phyloP scores from a whole-genome alignment of 2,797 vertebrate species.

The Fundulus diaphanus region DNA sequence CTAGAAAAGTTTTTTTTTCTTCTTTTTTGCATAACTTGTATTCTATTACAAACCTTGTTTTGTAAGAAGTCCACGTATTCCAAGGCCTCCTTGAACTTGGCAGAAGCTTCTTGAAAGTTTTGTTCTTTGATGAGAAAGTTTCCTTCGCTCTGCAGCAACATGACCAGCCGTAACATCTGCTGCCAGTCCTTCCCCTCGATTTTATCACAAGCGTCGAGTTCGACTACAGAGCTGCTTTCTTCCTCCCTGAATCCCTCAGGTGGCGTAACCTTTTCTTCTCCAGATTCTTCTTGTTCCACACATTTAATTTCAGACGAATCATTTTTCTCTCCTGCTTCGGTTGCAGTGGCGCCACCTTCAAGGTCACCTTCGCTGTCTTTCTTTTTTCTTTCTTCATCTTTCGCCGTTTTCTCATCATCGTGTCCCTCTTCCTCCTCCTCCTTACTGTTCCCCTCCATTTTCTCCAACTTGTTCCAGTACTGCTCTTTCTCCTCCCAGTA shows the following conservation, averaged over 20 bases:
- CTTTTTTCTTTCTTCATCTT: neutral
- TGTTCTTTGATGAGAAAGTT: slow-evolving; percentile 78
- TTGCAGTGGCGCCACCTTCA: slow-evolving; percentile 1
- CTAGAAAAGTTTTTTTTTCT: neutral
- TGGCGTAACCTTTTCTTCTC: slow-evolving; percentile 10
- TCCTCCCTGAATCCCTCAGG: slow-evolving; percentile 32
- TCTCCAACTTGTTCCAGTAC: slow-evolving; percentile 84
- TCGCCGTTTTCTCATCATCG: rapidly evolving
- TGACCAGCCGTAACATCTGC: slow-evolving; percentile 81
- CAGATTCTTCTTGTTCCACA: slow-evolving; percentile 17
- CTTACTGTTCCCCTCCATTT: slow-evolving; percentile 25
- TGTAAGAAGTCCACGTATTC: slow-evolving; percentile 78
- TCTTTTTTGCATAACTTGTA: neutral
- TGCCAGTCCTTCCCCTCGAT: slow-evolving; percentile 79
- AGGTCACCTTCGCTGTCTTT: slow-evolving; percentile 6
- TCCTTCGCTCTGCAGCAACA: slow-evolving; percentile 81
- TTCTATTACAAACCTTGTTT: slow-evolving; percentile 65
- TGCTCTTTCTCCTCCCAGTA: slow-evolving; percentile 86
- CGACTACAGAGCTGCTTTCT: slow-evolving; percentile 4
- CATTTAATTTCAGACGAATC: neutral
- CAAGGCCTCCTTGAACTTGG: slow-evolving; percentile 79
- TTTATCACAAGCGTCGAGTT: slow-evolving; percentile 15
- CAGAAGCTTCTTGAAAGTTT: slow-evolving; percentile 68
- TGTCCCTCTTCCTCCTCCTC: slow-evolving; percentile 27
- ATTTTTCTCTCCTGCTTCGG: slow-evolving; percentile 5